Evolutionary conservation across 2,888 invertebrate genomes (phyloP).

Genomic region (Choreutis nemorana): DNA sequence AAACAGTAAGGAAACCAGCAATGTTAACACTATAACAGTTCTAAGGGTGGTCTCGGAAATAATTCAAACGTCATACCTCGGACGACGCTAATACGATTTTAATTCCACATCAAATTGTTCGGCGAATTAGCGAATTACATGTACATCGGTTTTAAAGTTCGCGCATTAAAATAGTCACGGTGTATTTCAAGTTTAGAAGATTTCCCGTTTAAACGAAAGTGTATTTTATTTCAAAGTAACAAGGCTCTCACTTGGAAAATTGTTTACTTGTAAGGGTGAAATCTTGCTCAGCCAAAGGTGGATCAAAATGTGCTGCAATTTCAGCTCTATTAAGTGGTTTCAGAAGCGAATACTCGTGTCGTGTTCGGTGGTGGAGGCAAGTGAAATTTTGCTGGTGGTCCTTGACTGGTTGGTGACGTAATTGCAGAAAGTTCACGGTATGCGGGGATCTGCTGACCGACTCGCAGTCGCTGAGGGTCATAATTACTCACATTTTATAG

Average conservation of each 20-base stretch:
- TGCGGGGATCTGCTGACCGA: slow-evolving; percentile 1
- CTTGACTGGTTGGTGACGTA: slow-evolving; percentile 15
- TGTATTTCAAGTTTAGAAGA: no score
- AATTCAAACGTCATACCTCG: slow-evolving; percentile 16
- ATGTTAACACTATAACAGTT: no score
- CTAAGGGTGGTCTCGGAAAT: no score
- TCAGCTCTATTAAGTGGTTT: no score
- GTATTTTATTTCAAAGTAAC: slow-evolving; percentile 1
- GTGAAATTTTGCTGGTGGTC: slow-evolving; percentile 25
- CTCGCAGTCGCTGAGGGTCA: not conserved
- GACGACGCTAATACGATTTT: slow-evolving; percentile 34
- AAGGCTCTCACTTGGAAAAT: no score
- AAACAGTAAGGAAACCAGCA: no score
- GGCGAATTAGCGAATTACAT: slow-evolving; percentile 37
- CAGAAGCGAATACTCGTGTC: no score
- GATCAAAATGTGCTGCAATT: no score
- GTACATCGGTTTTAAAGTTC: slow-evolving; percentile 38
- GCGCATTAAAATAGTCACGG: slow-evolving; percentile 16
- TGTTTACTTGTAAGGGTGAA: no score
- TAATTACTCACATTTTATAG: no score
- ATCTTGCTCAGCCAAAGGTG: no score
- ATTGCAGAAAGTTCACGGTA: slow-evolving; percentile 17
- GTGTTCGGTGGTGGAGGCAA: slow-evolving; percentile 4
- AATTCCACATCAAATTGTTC: slow-evolving; percentile 23
- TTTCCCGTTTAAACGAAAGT: not conserved